Evolutionary conservation across 53 echinoderm and acorn worm genomes (phyloP).

Genomic region (Patiria pectinifera): DNA sequence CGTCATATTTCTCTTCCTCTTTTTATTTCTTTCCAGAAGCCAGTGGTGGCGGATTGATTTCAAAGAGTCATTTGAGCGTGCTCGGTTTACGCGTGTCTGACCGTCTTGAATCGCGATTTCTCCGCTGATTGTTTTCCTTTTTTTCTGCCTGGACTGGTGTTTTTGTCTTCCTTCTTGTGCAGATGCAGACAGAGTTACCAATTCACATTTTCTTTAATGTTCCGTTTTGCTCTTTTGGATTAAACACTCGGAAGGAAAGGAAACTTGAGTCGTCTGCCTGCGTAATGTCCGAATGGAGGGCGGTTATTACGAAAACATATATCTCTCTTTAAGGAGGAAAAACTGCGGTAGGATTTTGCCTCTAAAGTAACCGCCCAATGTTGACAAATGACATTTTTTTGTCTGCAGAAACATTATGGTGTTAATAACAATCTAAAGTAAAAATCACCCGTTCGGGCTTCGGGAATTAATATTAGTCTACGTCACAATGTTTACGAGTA

Average conservation of each 20-base stretch:
- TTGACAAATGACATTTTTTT: neutral
- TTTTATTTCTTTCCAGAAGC: conserved; percentile 8
- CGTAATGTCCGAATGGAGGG: conserved; percentile 4
- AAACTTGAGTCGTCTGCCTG: neutral
- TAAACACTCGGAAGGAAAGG: neutral
- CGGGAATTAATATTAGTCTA: too few species aligned
- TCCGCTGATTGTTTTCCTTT: conserved; percentile 32
- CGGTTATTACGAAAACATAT: neutral
- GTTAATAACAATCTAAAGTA: neutral
- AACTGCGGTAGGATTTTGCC: neutral
- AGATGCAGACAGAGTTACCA: conserved; percentile 27
- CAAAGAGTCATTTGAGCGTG: conserved; percentile 32
- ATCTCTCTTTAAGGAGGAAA: neutral
- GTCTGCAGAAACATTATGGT: neutral
- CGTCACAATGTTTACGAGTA: too few species aligned
- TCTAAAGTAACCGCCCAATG: neutral
- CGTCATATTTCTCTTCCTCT: neutral
- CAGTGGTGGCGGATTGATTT: conserved; percentile 33
- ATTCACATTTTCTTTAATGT: conserved; percentile 30
- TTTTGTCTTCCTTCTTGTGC: neutral
- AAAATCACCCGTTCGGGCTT: too few species aligned
- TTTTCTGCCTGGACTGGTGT: neutral
- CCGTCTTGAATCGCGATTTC: conserved; percentile 34
- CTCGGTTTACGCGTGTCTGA: conserved; percentile 38
- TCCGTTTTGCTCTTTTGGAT: conserved; percentile 23